phyloP scores from a whole-genome alignment of 2,888 invertebrate genomes.

The Odontocolon sp. region DNA sequence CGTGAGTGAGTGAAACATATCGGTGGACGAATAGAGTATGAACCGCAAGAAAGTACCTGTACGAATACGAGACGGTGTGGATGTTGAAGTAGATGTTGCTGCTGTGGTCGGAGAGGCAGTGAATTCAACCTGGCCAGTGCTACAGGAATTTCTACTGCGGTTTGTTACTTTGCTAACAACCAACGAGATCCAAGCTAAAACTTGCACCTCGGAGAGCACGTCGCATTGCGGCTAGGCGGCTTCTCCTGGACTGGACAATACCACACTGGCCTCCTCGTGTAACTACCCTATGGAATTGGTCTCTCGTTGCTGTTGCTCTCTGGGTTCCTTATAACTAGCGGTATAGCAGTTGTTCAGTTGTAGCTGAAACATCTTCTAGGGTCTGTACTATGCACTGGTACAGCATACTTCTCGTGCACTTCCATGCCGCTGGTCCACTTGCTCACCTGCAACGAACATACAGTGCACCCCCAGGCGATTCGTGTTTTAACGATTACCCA shows the following conservation, averaged over 20 bases:
- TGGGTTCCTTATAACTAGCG: slow-evolving; percentile 36
- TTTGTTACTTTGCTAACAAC: slow-evolving; percentile 78
- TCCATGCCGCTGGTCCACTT: neutral
- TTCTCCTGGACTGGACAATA: slow-evolving; percentile 64
- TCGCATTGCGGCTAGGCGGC: slow-evolving; percentile 72
- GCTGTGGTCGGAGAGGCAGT: slow-evolving; percentile 14
- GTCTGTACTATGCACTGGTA: slow-evolving; percentile 2
- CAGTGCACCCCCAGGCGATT: neutral
- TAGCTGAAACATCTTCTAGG: slow-evolving; percentile 8
- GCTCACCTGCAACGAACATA: too few species aligned
- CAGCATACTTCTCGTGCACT: slow-evolving; percentile 1
- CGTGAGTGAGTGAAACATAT: neutral
- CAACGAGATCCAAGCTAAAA: slow-evolving; percentile 72
- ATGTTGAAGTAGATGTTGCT: slow-evolving; percentile 10
- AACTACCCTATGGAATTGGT: slow-evolving; percentile 76
- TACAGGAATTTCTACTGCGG: slow-evolving; percentile 66
- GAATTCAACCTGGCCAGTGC: slow-evolving; percentile 42
- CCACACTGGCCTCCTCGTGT: slow-evolving; percentile 64
- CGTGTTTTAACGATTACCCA: neutral
- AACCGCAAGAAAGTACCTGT: neutral
- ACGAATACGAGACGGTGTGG: neutral
- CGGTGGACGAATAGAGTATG: slow-evolving; percentile 9
- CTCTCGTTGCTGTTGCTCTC: slow-evolving; percentile 51
- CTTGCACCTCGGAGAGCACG: slow-evolving; percentile 69
- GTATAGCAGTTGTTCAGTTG: slow-evolving; percentile 7